Evolutionary conservation across 1,140 invertebrate genomes (phyloP), one percentile per base, ranked within the genome.

Genomic region (Melanaphis sacchari): DNA sequence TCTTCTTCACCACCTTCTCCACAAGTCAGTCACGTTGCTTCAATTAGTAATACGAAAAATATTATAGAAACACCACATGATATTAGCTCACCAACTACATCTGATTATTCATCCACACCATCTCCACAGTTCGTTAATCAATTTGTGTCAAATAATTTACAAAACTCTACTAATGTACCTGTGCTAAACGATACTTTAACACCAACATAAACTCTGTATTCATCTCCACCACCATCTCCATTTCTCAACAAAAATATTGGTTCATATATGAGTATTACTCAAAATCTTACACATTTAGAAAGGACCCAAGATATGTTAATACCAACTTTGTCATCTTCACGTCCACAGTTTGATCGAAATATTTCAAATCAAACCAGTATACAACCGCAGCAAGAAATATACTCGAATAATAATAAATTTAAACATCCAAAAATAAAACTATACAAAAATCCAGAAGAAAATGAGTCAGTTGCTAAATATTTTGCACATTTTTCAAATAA

Each of bases 291-390:
- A 81, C 76, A 81, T 81, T 81, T 81, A 38, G 36, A 81, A 81
- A 81, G 76, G 9, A 81, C 36, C 36, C 82, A 85, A 85, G 5
- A 85, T 85, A 85, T 85, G 21, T 26, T 43, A 84, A 22, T 84
- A 85, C 40, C 82, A 11, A 85, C 82, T 85, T 41, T 85, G 82
- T 85, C 82, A 85, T 85, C 82, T 85, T 85, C 38, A 85, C 40
- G 3, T 8, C 82, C 82, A 85, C 82, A 84, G 24, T 84, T 84
- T 41, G 82, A 41, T 84, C 40, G 2, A 84, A 84, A 84, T 84
- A 84, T 84, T 84, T 84, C 82, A 84, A 41, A 84, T 84, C 36
- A 84, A 84, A 84, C 82, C 82, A 84, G 22, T 84, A 84, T 84
- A 84, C 82, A 85, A 85, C 40, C 82, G 8, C 82, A 84, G 24